A percentile compares a stretch with the other conserved stretches of the same genome.
Conservation (phyloP, 1,140 invertebrate genomes). For the Aphidius gifuensis region DNA sequence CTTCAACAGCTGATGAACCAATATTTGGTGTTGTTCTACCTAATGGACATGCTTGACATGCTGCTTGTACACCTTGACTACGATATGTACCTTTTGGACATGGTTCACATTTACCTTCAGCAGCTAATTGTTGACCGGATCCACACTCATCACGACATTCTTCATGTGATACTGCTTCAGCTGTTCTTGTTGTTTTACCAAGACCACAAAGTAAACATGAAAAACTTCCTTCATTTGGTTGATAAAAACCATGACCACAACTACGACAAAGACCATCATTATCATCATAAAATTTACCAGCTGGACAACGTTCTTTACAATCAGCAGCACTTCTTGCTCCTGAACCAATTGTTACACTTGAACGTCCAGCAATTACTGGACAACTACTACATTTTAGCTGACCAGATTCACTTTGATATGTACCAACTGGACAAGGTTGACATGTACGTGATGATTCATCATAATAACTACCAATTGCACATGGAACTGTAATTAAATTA, state of each 20-base stretch:
- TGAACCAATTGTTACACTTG: slow-evolving; percentile 79
- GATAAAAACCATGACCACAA: slow-evolving; percentile 93
- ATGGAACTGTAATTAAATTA: slow-evolving; percentile 71
- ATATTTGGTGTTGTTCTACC: slow-evolving; percentile 83
- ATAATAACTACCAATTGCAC: slow-evolving; percentile 88
- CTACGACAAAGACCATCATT: slow-evolving; percentile 78
- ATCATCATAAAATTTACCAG: slow-evolving; percentile 89
- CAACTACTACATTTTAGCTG: slow-evolving; percentile 85
- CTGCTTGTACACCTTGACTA: slow-evolving; percentile 80
- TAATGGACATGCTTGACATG: slow-evolving; percentile 83
- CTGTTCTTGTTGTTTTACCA: slow-evolving; percentile 89
- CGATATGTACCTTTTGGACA: slow-evolving; percentile 90
- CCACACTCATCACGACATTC: slow-evolving; percentile 90
- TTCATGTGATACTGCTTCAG: slow-evolving; percentile 82
- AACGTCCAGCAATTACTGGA: slow-evolving; percentile 80
- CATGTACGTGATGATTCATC: slow-evolving; percentile 74
- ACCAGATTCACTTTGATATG: slow-evolving; percentile 91
- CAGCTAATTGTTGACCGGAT: slow-evolving; percentile 82
- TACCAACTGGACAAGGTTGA: slow-evolving; percentile 80
- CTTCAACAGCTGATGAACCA: slow-evolving; percentile 79
- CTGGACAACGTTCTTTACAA: slow-evolving; percentile 89
- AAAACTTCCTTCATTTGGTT: slow-evolving; percentile 88
- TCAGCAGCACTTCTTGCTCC: slow-evolving; percentile 84
- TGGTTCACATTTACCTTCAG: slow-evolving; percentile 86
- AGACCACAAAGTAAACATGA: slow-evolving; percentile 84